Evolutionary conservation across 2,888 invertebrate species (phyloP).

Genomic region (Brachypterus glaber): DNA sequence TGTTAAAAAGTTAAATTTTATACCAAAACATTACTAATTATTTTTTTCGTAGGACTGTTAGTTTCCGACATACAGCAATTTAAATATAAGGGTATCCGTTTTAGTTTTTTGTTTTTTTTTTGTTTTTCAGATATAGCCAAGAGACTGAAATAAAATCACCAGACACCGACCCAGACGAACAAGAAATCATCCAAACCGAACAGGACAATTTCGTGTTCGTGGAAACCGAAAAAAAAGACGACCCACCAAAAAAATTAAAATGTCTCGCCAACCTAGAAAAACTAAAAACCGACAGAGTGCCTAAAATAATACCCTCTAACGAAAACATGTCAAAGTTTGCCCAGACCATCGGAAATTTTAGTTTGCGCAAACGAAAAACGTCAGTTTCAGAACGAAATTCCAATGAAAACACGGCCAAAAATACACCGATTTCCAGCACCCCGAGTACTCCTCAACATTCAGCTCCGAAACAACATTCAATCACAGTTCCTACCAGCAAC

Average conservation of each 20-base stretch:
- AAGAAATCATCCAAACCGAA: conserved; percentile 34
- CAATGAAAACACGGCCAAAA: conserved; percentile 43
- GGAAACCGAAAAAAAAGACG: conserved; percentile 23
- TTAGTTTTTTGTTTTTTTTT: no score
- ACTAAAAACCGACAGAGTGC: conserved; percentile 40
- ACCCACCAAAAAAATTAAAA: conserved; percentile 21
- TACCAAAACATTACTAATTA: no score
- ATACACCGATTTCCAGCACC: conserved; percentile 50
- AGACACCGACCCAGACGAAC: no score
- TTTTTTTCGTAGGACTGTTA: no score
- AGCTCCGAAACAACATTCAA: conserved; percentile 23
- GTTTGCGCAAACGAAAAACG: conserved; percentile 50
- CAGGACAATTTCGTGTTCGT: conserved; percentile 31
- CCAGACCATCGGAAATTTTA: conserved; percentile 42
- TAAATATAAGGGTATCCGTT: no score
- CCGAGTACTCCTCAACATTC: conserved; percentile 47
- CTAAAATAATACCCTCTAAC: conserved; percentile 42
- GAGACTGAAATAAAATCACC: no score
- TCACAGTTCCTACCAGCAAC: conserved; percentile 17
- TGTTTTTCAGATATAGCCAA: no score
- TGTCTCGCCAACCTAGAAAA: conserved; percentile 30
- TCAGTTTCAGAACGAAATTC: conserved; percentile 33
- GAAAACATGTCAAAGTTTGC: conserved; percentile 41
- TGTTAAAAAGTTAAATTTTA: no score
- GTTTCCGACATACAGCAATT: no score